These are phyloP conservation scores for Hylaeus volcanicus DNA, from an alignment of 1,140 invertebrate genomes.

Conservation along the genomic window DNA sequence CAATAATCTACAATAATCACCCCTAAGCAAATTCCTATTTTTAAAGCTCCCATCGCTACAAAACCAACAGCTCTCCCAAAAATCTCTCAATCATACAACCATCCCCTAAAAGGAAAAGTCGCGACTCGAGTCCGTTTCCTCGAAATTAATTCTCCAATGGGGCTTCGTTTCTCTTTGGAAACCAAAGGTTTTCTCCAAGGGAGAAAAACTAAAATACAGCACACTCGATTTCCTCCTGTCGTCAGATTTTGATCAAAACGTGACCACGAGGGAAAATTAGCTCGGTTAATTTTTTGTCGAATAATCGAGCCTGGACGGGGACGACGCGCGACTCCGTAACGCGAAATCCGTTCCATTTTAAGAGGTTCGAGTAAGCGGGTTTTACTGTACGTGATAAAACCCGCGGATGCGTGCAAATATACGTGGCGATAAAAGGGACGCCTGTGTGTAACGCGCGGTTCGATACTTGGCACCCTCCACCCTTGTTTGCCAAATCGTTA, in stretches of 20 bases:
- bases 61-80: too few species aligned
- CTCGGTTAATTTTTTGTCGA: conserved; percentile 15
- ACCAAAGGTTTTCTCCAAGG: too few species aligned
- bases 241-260: neutral
- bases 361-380: conserved; percentile 30
- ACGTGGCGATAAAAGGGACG: conserved; percentile 1
- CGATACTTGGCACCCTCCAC: conserved; percentile 56
- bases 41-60: too few species aligned
- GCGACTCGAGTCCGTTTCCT: too few species aligned
- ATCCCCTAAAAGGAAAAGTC: too few species aligned
- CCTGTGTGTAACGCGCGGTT: conserved; percentile 22
- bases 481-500: conserved; percentile 57
- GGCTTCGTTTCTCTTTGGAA: too few species aligned
- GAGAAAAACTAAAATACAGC: too few species aligned
- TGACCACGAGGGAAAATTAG: conserved; percentile 8
- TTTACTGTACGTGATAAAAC: conserved; percentile 9
- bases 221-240: too few species aligned
- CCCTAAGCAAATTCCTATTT: too few species aligned
- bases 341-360: conserved; percentile 51
- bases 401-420: conserved; percentile 15
- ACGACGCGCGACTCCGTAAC: conserved; percentile 37
- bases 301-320: conserved; percentile 12
- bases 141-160: too few species aligned
- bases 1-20: too few species aligned
- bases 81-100: too few species aligned